phyloP scores from a whole-genome alignment of 1,140 invertebrate species.

The Coboldia fuscipes region DNA sequence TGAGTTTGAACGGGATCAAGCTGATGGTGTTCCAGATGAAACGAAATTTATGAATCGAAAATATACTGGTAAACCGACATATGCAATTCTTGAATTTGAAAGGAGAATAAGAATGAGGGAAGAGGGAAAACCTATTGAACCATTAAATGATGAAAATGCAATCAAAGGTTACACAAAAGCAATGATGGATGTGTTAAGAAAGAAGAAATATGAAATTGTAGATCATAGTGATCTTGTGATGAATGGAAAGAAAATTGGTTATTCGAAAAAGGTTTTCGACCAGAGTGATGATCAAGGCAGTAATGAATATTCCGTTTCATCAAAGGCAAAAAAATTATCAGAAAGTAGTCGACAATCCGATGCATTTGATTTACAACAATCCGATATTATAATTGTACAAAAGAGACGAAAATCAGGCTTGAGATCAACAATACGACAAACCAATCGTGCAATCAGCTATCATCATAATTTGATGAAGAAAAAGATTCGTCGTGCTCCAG shows the following conservation, averaged over 20 bases:
- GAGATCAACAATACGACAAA: background rate
- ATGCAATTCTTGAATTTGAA: conserved; percentile 17
- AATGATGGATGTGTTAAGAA: conserved; percentile 4
- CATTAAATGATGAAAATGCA: background rate
- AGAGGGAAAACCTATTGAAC: background rate
- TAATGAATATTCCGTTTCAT: background rate
- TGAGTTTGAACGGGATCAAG: conserved; percentile 16
- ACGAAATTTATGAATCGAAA: background rate
- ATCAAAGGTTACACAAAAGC: conserved; percentile 4
- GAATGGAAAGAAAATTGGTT: background rate
- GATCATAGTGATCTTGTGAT: background rate
- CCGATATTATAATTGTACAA: background rate
- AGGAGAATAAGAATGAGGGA: conserved; percentile 6
- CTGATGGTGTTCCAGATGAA: conserved; percentile 7
- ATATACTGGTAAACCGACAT: conserved; percentile 16
- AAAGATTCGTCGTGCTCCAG: background rate
- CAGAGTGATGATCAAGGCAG: background rate
- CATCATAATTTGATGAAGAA: background rate
- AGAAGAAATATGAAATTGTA: background rate
- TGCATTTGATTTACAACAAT: too few species aligned
- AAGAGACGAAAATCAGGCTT: conserved; percentile 1
- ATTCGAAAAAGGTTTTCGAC: background rate
- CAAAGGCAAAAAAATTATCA: background rate
- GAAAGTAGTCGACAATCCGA: background rate
- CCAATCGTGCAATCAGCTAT: background rate